Percentiles rank a stretch among this genome's conserved stretches.
Evolutionary conservation across 1,140 invertebrate genomes (phyloP).

Genomic region (Drosophila triauraria): DNA sequence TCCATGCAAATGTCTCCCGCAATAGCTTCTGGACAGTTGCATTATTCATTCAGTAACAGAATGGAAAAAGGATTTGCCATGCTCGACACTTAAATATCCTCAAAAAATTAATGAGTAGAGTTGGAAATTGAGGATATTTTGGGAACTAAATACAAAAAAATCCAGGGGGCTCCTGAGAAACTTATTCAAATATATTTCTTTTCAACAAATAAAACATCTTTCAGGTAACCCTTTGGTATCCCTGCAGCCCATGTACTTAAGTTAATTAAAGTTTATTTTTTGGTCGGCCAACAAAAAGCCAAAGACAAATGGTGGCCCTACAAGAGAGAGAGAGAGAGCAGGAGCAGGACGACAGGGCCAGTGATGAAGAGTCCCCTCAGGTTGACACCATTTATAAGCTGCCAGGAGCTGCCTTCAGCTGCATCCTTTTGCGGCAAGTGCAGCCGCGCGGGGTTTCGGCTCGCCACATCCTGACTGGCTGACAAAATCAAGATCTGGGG

Average conservation of each 20-base stretch:
- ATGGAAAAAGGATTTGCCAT: background rate
- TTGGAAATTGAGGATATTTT: too few species aligned
- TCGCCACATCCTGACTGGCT: constrained; percentile 30
- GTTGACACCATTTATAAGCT: constrained; percentile 67
- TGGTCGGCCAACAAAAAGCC: constrained; percentile 40
- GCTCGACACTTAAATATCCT: constrained; percentile 14
- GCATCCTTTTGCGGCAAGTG: constrained; percentile 60
- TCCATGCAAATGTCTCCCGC: constrained; percentile 42
- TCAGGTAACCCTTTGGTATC: background rate
- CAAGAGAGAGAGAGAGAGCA: background rate
- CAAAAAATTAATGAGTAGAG: background rate
- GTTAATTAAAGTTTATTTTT: constrained; percentile 75
- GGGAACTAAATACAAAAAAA: too few species aligned
- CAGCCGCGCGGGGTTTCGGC: constrained; percentile 54
- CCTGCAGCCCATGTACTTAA: constrained; percentile 57
- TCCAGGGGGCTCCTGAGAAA: too few species aligned
- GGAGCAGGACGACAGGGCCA: constrained; percentile 4
- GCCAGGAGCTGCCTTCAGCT: constrained; percentile 42
- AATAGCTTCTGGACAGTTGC: constrained; percentile 37
- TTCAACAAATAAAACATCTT: background rate
- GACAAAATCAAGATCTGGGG: constrained; percentile 62
- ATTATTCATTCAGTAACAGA: constrained; percentile 44
- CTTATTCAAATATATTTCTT: background rate
- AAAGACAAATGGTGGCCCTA: constrained; percentile 55
- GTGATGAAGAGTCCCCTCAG: constrained; percentile 36